Base-by-base conservation (phyloP, 2,888 invertebrate genomes). In the Geotrupes spiniger region DNA sequence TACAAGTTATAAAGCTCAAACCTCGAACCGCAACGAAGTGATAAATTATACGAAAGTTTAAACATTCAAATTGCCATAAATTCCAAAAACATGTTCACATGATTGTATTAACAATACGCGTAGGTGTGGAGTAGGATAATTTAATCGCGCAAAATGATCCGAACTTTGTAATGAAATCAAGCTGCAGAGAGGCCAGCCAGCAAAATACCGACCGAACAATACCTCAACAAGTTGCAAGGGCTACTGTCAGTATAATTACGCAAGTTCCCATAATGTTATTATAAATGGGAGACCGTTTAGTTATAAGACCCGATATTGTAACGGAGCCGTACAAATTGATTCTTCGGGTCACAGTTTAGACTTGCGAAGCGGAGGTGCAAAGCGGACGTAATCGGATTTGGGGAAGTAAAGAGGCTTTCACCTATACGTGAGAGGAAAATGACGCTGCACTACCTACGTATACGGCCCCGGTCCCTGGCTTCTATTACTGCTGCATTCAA, bases 301-400 rank as follows among this genome's bases (percentile, higher is more conserved):
- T 51, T 53, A 51, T 46, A 31, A 44, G 33, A 33, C n/a, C 33
- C 45, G 44, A 46, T 54, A 58, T 59, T 59, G 60, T 62, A 57
- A 60, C 52, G 47, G 49, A 59, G 50, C 54, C 55, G 46, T 48
- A 48, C 56, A 58, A 62, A 63, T 62, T 60, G 61, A 63, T 63
- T 62, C 61, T 58, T 58, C 51, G 52, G 57, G 49, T 54, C 53
- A 52, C 58, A 63, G 62, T 62, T 59, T 58, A 58, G 63, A 59
- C 53, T 56, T 41, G 25, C 36, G 42, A 37, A 28, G 37, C 54
- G 55, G 57, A 65, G 64, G 64, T 64, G 64, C 59, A 63, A 67
- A 62, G 61, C 57, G 61, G 59, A 59, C 62, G 61, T 67, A 67
- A 67, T 65, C 66, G 64, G 66, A 66, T 66, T 66, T 49, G 12